Evolutionary conservation across 2,888 invertebrate species (phyloP).

Genomic region (Brenthis hecate): DNA sequence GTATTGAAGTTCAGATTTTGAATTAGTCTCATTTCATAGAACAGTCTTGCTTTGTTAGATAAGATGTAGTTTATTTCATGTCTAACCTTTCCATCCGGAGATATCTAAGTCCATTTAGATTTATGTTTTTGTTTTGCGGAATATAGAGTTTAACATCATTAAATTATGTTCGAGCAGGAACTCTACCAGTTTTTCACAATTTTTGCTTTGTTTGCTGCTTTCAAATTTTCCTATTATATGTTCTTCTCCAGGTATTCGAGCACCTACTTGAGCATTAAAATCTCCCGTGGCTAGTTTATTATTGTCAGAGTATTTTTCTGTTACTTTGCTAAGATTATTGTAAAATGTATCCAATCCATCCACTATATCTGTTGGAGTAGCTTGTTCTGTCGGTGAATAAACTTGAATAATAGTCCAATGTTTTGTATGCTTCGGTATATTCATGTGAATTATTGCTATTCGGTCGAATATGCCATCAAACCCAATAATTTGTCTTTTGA

Average conservation of each 20-base stretch:
- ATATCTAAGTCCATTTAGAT: constrained; percentile 37
- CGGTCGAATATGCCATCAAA: not conserved
- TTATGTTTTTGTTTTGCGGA: constrained; percentile 31
- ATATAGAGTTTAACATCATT: constrained; percentile 28
- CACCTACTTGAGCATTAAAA: constrained; percentile 9
- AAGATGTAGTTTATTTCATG: constrained; percentile 27
- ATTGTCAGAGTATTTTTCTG: constrained; percentile 6
- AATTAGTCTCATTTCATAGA: constrained; percentile 3
- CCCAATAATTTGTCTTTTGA: not conserved
- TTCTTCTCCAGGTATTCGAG: constrained; percentile 13
- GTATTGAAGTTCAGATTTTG: constrained; percentile 23
- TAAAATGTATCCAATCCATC: constrained; percentile 18
- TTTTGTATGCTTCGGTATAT: not conserved
- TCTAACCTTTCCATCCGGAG: constrained; percentile 30
- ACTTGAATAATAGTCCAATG: constrained; percentile 25
- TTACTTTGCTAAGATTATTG: constrained; percentile 16
- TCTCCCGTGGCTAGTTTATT: not conserved
- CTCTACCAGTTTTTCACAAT: constrained; percentile 29
- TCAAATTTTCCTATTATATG: constrained; percentile 28
- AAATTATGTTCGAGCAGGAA: constrained; percentile 33
- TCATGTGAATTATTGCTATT: not conserved
- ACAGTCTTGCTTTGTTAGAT: constrained; percentile 12
- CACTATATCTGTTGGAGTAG: constrained; percentile 18
- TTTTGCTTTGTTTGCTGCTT: constrained; percentile 33
- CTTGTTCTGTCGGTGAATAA: constrained; percentile 34